Conservation (phyloP, 2,888 invertebrate genomes). For the Callyntrura guangdongensis region DNA sequence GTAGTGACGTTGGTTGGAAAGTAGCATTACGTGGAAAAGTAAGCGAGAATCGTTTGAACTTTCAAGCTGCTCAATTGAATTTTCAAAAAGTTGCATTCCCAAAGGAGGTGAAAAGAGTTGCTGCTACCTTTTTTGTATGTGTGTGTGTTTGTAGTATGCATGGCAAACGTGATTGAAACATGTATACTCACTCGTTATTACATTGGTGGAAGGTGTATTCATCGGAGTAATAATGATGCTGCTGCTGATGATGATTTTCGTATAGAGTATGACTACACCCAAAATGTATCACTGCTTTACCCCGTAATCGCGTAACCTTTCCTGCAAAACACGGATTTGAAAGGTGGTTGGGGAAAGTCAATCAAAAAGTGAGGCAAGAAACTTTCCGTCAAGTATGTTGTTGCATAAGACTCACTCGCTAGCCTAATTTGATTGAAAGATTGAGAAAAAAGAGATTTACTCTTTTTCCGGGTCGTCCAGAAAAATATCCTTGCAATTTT, state of each 20-base stretch:
- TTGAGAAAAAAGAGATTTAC: conserved; percentile 56
- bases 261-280: background rate
- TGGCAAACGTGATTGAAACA: conserved; percentile 44
- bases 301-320: background rate
- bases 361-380: conserved; percentile 58
- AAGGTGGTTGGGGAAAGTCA: conserved; percentile 56
- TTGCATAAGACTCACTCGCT: conserved; percentile 67
- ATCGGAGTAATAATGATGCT: background rate
- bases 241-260: conserved; percentile 6
- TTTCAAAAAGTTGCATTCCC: conserved; percentile 74
- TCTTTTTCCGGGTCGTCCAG: conserved; percentile 19
- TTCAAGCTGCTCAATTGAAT: conserved; percentile 74
- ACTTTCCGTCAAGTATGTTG: conserved; percentile 36
- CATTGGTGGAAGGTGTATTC: background rate
- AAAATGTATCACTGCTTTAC: background rate
- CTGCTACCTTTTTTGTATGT: conserved; percentile 45
- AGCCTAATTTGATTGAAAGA: conserved; percentile 69
- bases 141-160: conserved; percentile 29
- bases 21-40: conserved; percentile 26
- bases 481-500: conserved; percentile 23
- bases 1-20: background rate
- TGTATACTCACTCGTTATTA: background rate
- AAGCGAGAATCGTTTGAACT: conserved; percentile 66
- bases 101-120: conserved; percentile 62
- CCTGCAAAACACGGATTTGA: background rate